Evolutionary conservation across 2,113 vertebrate species (phyloP), one percentile per base, ranked within the genome.

Genomic region (Hippoglossus stenolepis): DNA sequence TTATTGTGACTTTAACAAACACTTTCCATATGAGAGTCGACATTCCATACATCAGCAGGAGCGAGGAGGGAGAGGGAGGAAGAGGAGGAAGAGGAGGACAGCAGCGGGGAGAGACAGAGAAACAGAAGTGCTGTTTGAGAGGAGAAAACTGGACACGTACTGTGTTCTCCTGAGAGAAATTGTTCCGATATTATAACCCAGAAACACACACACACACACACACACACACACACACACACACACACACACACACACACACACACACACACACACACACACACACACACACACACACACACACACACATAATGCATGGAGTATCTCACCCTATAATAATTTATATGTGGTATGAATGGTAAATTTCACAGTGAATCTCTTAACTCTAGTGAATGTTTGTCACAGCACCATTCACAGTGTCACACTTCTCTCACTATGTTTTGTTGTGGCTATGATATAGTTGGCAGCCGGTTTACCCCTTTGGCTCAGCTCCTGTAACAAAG

Each of bases 1-100:
- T 92, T 93, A 93, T 66, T 38, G 54, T 92, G 90, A 92, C 90
- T 91, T 92, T 93, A 90, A 92, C 89, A 92, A 92, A 89, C 89
- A 92, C 88, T 70, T 82, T 87, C 83, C 71, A 81, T 90, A 92
- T 91, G 87, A 89, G 88, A 91, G 76, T 60, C 91, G 91, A 93
- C 90, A 60, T 85, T 90, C 84, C 90, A 91, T 93, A 89, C 86
- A 92, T 93, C 90, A 91, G 84, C 57, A 59, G 85, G 76, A 77
- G 62, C 59, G 82, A 38, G n/a, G 63, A 21, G 75, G 61, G 73
- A 45, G 79, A 7, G 24, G 38, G 38, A 17, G 14, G 84, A 49
- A 20, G 80, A 84, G 15, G 38, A 17, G 21, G 84, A 49, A 20
- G 80, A 85, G 15, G 65, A 79, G 78, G 78, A 84, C 15, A 64